Conservation (phyloP, 2,797 vertebrate genomes). For the Poecilia gillii region DNA sequence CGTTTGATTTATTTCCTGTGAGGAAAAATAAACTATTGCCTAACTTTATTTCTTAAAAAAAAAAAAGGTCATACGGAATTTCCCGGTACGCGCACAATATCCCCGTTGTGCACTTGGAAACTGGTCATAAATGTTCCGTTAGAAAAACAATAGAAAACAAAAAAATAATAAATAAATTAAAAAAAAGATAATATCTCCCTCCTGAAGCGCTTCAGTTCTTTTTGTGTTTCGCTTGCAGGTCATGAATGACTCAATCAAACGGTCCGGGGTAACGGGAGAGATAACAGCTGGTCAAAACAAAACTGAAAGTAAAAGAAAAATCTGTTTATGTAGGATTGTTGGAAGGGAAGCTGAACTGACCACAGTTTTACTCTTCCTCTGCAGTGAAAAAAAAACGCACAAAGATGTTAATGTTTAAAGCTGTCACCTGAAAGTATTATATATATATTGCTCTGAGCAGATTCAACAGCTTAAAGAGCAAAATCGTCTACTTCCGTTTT, state of each 20-base stretch:
- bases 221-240: not conserved
- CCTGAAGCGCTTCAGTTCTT: not conserved
- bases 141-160: not conserved
- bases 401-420: not conserved
- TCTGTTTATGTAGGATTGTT: not conserved
- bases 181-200: not conserved
- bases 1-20: not conserved
- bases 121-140: not conserved
- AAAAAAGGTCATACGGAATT: not conserved
- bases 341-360: not conserved
- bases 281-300: slow-evolving; percentile 8
- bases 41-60: not conserved
- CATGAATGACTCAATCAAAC: not conserved
- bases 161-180: too few species aligned
- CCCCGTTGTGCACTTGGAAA: not conserved
- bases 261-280: fast-evolving
- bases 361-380: not conserved
- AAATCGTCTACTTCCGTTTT: not conserved
- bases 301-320: slow-evolving; percentile 42
- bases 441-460: not conserved
- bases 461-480: not conserved
- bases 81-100: not conserved
- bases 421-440: not conserved
- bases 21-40: not conserved
- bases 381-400: not conserved